Percentiles rank a stretch among this genome's conserved stretches.
These are phyloP conservation scores for Melospiza georgiana DNA, from an alignment of 2,113 vertebrate genomes.

Conservation along the genomic window DNA sequence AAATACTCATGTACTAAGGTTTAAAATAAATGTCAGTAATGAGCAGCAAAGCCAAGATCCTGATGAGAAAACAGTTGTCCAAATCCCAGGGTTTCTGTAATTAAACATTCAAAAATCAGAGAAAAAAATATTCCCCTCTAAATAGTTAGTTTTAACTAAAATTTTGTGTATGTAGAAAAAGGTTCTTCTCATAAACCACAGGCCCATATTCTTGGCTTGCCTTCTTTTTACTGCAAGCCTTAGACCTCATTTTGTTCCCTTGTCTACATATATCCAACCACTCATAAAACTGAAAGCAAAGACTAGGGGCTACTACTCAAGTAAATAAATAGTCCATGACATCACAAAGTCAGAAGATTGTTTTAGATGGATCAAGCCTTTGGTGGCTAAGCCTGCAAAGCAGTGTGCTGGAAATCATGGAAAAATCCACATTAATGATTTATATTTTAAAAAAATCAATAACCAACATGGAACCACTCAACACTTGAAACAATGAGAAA, in stretches of 20 bases:
- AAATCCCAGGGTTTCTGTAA: not conserved
- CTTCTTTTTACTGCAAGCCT: not conserved
- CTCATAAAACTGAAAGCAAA: not conserved
- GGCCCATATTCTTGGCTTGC: not conserved
- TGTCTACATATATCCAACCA: not conserved
- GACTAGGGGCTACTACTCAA: not conserved
- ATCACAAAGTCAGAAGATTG: not conserved
- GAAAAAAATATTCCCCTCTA: not conserved
- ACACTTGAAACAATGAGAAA: not conserved
- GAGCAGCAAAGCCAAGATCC: not conserved
- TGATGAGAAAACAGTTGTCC: not conserved
- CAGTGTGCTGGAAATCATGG: not conserved
- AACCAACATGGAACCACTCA: not conserved
- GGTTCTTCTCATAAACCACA: not conserved
- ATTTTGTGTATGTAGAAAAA: not conserved
- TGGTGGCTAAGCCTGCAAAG: not conserved
- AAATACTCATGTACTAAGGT: not conserved
- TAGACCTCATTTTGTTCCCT: not conserved
- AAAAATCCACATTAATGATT: not conserved
- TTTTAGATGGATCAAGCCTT: not conserved
- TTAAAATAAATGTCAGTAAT: conserved; percentile 10
- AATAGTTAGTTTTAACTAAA: not conserved
- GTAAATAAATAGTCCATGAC: not conserved
- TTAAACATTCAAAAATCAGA: not conserved
- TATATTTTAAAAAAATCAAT: not conserved